Conservation (phyloP, 2,113 vertebrate species). For the Elephas maximus region DNA sequence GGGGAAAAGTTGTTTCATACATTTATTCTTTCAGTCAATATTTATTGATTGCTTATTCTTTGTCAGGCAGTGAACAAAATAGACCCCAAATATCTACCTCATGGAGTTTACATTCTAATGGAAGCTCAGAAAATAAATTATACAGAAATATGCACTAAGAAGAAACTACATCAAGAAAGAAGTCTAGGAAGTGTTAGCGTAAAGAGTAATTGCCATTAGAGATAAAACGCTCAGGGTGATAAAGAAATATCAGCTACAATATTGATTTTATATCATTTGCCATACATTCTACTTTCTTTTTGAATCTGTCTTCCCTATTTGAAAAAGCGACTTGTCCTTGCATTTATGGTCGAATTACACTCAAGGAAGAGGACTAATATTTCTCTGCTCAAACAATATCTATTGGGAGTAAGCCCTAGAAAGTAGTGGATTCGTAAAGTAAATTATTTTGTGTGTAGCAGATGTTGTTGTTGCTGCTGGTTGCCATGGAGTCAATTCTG, state of each 20-base stretch:
- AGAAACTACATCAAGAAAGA: background rate
- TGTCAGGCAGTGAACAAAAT: background rate
- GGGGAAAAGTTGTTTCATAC: background rate
- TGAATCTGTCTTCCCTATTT: background rate
- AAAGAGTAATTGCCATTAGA: background rate
- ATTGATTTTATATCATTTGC: background rate
- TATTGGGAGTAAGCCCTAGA: background rate
- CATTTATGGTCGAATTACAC: too few relatives aligned
- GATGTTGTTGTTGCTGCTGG: background rate
- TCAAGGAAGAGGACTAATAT: background rate
- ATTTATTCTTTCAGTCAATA: background rate
- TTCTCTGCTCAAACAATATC: background rate
- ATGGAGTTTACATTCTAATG: background rate
- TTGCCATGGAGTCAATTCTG: background rate
- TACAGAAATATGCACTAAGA: background rate
- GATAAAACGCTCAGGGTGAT: background rate
- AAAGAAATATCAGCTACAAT: background rate
- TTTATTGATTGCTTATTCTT: background rate
- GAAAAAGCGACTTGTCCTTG: too few relatives aligned
- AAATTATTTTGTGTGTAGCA: background rate
- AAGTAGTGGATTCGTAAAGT: background rate
- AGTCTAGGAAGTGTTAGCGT: background rate
- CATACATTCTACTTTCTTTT: background rate
- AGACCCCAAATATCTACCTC: background rate
- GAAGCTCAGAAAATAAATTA: background rate